phyloP scores from a whole-genome alignment of 2,888 invertebrate genomes.

The Drosophila falleni region DNA sequence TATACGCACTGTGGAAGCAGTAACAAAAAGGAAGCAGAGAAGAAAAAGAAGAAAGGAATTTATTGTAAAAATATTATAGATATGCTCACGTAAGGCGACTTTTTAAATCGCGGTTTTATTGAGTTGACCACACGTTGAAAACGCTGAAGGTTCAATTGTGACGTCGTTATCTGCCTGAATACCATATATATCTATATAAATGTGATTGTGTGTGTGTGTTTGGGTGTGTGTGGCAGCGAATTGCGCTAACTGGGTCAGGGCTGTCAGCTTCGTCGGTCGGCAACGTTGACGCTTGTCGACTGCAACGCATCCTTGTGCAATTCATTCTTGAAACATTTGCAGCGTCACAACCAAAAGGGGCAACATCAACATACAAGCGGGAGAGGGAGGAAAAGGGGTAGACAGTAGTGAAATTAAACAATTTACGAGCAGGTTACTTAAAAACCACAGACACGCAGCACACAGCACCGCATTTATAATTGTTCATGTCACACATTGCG shows the following conservation, averaged over 20 bases:
- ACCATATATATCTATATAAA: constrained; percentile 5
- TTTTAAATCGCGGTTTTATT: constrained; percentile 6
- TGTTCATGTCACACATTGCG: constrained; percentile 20
- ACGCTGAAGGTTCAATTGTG: constrained; percentile 52
- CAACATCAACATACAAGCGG: neutral
- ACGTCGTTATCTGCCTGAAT: constrained; percentile 47
- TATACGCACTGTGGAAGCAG: constrained; percentile 28
- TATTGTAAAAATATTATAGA: constrained; percentile 4
- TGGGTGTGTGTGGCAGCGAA: constrained; percentile 27
- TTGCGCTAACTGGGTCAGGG: constrained; percentile 75
- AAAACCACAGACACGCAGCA: constrained; percentile 18
- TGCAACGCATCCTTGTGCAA: constrained; percentile 7
- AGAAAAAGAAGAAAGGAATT: neutral
- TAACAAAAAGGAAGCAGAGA: neutral
- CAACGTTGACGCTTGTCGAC: constrained; percentile 60
- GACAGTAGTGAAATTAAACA: neutral
- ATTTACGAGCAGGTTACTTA: constrained; percentile 4
- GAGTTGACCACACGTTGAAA: constrained; percentile 44
- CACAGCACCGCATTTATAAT: constrained; percentile 8
- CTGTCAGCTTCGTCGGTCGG: constrained; percentile 54
- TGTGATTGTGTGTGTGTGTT: constrained; percentile 8
- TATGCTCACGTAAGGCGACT: neutral
- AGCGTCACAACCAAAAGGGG: constrained; percentile 24
- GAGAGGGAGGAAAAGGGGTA: neutral
- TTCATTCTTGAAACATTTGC: constrained; percentile 30